These are phyloP conservation scores for Rhinoderma darwinii DNA, from an alignment of 2,113 vertebrate genomes.

Conservation along the genomic window DNA sequence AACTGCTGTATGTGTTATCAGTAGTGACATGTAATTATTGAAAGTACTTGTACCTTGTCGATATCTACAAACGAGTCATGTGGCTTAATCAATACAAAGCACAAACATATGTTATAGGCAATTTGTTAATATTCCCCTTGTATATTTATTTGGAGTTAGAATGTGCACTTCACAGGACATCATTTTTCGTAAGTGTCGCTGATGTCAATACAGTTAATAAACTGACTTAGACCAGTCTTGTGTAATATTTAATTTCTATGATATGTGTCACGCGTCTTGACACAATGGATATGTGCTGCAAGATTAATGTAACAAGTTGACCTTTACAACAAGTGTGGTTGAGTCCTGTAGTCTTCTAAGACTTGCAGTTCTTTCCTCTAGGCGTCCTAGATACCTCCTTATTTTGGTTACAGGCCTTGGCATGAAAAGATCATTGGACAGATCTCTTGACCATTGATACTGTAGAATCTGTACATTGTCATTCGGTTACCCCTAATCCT, in stretches of 20 bases:
- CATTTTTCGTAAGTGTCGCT: neutral
- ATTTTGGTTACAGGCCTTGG: too few species aligned
- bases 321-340: neutral
- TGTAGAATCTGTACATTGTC: too few species aligned
- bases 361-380: too few species aligned
- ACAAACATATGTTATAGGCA: neutral
- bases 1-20: neutral
- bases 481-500: too few species aligned
- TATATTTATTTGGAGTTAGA: neutral
- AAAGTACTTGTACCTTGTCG: neutral
- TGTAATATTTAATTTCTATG: neutral
- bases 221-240: neutral
- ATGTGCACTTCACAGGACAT: neutral
- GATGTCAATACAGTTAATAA: neutral
- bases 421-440: too few species aligned
- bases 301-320: neutral
- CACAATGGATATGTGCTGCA: too few species aligned
- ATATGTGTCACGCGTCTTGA: neutral
- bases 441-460: too few species aligned
- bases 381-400: too few species aligned
- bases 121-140: neutral
- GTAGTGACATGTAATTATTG: constrained; percentile 22
- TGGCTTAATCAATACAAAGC: neutral
- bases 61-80: constrained; percentile 2
- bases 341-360: too few species aligned